These are phyloP conservation scores for Otocyon megalotis DNA, from an alignment of 2,113 vertebrate genomes.

Conservation along the genomic window DNA sequence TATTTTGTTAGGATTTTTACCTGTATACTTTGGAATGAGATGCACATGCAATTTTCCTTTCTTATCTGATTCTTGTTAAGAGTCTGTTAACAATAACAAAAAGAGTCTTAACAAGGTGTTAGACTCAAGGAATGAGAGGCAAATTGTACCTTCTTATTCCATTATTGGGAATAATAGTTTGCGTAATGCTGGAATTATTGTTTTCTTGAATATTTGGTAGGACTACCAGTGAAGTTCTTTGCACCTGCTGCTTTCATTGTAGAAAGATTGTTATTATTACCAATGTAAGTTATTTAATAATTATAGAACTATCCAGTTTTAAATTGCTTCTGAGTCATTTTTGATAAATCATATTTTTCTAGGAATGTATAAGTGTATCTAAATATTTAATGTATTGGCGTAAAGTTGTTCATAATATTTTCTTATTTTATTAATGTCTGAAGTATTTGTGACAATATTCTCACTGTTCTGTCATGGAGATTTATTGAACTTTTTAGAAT, in stretches of 20 bases:
- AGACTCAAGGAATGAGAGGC: not conserved
- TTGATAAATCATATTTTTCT: not conserved
- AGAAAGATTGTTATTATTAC: not conserved
- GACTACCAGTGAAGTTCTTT: not conserved
- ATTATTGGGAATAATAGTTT: not conserved
- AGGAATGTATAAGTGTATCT: not conserved
- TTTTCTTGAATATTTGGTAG: not conserved
- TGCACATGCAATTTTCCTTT: not conserved
- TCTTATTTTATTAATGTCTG: not conserved
- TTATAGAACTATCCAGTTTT: not conserved
- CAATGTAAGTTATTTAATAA: not conserved
- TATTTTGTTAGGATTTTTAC: not conserved
- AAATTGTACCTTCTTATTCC: not conserved
- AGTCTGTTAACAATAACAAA: not conserved
- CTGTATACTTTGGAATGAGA: not conserved
- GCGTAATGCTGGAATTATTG: not conserved
- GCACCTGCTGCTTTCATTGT: not conserved
- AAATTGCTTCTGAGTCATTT: not conserved
- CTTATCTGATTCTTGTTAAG: not conserved
- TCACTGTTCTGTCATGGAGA: not conserved
- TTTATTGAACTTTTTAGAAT: not conserved
- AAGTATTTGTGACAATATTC: not conserved
- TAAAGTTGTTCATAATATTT: not conserved
- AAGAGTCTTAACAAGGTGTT: not conserved
- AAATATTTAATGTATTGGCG: not conserved